Evolutionary conservation across 2,888 invertebrate genomes (phyloP).

Genomic region (Phytoseiulus persimilis): DNA sequence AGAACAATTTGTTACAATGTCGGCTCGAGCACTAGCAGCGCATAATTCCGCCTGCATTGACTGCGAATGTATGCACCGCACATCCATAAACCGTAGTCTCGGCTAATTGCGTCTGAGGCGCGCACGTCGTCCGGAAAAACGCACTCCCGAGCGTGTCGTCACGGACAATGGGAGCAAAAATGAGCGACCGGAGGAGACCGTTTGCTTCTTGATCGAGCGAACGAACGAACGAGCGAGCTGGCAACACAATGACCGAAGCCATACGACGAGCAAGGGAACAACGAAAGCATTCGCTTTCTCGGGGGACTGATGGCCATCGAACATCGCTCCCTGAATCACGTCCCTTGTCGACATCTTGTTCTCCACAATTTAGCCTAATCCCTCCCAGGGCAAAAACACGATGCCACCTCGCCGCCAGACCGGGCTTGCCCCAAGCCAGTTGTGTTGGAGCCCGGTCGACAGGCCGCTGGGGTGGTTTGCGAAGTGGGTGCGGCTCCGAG

Average conservation of each 20-base stretch:
- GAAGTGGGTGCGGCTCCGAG: background rate
- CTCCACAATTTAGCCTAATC: conserved; percentile 5
- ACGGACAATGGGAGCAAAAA: background rate
- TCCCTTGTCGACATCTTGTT: conserved; percentile 5
- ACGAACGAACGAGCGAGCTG: background rate
- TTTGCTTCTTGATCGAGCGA: background rate
- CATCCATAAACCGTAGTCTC: background rate
- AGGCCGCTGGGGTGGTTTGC: background rate
- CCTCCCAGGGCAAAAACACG: background rate
- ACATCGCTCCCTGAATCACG: background rate
- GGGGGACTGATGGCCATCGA: conserved; percentile 5
- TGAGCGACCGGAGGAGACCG: background rate
- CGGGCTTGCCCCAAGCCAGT: background rate
- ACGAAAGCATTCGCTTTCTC: background rate
- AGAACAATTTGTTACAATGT: background rate
- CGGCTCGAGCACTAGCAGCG: background rate
- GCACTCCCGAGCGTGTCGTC: background rate
- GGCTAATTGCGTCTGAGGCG: background rate
- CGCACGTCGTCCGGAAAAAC: background rate
- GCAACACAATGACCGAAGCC: background rate
- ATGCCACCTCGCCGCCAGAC: background rate
- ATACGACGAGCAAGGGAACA: background rate
- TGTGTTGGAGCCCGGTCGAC: background rate
- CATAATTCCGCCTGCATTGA: background rate
- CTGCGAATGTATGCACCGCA: background rate